phyloP scores from a whole-genome alignment of 2,888 invertebrate species.

The Hoplodrina ambigua region DNA sequence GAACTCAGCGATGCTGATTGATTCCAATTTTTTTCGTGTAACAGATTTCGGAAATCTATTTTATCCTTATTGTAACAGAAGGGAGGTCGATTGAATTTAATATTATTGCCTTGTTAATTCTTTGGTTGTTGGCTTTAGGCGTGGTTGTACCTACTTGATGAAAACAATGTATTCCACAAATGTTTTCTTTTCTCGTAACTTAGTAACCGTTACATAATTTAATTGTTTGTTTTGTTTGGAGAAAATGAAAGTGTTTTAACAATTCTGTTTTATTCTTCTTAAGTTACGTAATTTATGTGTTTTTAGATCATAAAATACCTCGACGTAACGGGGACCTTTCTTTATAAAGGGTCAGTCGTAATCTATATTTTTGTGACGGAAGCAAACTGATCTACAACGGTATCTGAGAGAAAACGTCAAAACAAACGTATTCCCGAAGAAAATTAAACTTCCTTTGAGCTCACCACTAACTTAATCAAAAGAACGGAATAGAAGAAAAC shows the following conservation, averaged over 20 bases:
- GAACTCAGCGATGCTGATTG: slow-evolving; percentile 60
- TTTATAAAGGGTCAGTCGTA: slow-evolving; percentile 28
- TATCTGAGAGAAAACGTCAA: slow-evolving; percentile 32
- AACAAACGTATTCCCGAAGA: slow-evolving; percentile 38
- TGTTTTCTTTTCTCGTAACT: slow-evolving; percentile 1
- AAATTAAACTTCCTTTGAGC: slow-evolving; percentile 53
- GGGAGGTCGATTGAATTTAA: slow-evolving; percentile 43
- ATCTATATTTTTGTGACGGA: slow-evolving; percentile 40
- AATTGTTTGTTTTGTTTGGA: neutral
- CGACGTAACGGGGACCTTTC: neutral
- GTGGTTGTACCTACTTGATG: slow-evolving; percentile 9
- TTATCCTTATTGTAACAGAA: slow-evolving; percentile 50
- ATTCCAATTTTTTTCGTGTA: slow-evolving; percentile 57
- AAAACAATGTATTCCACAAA: neutral
- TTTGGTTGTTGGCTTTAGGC: slow-evolving; percentile 3
- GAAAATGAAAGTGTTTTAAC: neutral
- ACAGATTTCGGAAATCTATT: slow-evolving; percentile 53
- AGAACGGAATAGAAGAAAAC: slow-evolving; percentile 50
- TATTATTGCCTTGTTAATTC: slow-evolving; percentile 53
- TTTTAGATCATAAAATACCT: slow-evolving; percentile 21
- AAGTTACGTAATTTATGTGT: neutral
- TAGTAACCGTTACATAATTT: neutral
- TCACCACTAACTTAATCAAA: slow-evolving; percentile 49
- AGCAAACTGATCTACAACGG: slow-evolving; percentile 50
- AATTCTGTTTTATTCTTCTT: neutral